phyloP scores from a whole-genome alignment of 2,113 vertebrate species.

The Riparia riparia region DNA sequence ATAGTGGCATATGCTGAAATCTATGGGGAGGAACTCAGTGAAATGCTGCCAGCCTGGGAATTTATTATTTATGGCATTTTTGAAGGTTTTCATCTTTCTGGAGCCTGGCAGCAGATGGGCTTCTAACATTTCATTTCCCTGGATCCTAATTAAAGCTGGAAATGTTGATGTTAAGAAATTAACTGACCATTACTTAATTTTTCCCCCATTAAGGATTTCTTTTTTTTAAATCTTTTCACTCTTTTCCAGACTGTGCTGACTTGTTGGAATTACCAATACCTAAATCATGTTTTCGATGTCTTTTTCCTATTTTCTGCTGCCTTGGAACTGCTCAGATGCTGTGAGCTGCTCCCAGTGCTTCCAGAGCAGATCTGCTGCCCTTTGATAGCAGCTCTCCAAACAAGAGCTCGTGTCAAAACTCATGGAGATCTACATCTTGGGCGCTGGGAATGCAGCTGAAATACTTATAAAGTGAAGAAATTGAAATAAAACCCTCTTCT shows the following conservation, averaged over 20 bases:
- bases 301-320: not conserved
- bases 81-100: constrained; percentile 41
- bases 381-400: constrained; percentile 16
- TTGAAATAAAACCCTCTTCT: not conserved
- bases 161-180: not conserved
- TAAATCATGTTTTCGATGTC: not conserved
- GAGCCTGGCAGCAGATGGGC: not conserved
- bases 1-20: not conserved
- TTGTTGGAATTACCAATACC: not conserved
- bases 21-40: not conserved
- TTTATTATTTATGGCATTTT: not conserved
- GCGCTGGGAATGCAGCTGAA: not conserved
- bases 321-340: not conserved
- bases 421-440: not conserved
- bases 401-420: not conserved
- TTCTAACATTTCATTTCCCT: constrained; percentile 19
- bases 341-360: not conserved
- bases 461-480: not conserved
- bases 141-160: constrained; percentile 31
- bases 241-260: not conserved
- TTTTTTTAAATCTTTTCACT: not conserved
- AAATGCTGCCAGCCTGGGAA: constrained; percentile 7
- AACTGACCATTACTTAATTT: constrained; percentile 49
- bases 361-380: not conserved
- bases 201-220: not conserved